Conservation (phyloP, 2,797 vertebrate species). For the Danionella dracula region DNA sequence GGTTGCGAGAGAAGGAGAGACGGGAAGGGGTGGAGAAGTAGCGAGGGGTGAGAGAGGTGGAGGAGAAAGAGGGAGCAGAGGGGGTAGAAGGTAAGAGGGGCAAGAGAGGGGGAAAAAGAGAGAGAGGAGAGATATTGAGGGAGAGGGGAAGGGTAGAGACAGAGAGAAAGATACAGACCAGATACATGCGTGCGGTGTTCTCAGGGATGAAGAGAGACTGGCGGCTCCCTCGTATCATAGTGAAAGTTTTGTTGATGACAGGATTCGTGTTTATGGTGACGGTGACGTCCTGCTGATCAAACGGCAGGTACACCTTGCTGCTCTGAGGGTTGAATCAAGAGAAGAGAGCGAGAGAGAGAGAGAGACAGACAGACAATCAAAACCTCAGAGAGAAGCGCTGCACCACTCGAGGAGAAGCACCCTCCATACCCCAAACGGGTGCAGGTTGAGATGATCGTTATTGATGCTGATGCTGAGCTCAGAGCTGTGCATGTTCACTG, state of each 20-base stretch:
- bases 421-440: slow-evolving; percentile 56
- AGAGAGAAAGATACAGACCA: slow-evolving; percentile 26
- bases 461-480: slow-evolving; percentile 47
- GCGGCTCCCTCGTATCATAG: slow-evolving; percentile 38
- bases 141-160: too few relatives aligned
- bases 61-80: too few relatives aligned
- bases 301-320: slow-evolving; percentile 55
- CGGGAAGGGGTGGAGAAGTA: too few relatives aligned
- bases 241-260: background rate
- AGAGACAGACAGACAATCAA: too few relatives aligned
- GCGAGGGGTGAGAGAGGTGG: too few relatives aligned
- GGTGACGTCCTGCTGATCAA: slow-evolving; percentile 21
- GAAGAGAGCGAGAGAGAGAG: slow-evolving; percentile 1
- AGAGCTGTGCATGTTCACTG: slow-evolving; percentile 73
- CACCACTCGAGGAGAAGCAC: too few relatives aligned
- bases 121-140: too few relatives aligned
- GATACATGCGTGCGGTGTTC: background rate
- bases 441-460: slow-evolving; percentile 15
- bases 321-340: too few relatives aligned
- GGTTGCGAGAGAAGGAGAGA: too few relatives aligned
- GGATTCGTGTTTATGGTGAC: slow-evolving; percentile 34
- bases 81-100: too few relatives aligned
- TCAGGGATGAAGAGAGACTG: slow-evolving; percentile 64
- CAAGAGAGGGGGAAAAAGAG: too few relatives aligned
- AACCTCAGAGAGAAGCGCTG: too few relatives aligned